A percentile compares a stretch with the other conserved stretches of the same genome.
Conservation (phyloP, 2,888 invertebrate genomes). For the Dione vanillae region DNA sequence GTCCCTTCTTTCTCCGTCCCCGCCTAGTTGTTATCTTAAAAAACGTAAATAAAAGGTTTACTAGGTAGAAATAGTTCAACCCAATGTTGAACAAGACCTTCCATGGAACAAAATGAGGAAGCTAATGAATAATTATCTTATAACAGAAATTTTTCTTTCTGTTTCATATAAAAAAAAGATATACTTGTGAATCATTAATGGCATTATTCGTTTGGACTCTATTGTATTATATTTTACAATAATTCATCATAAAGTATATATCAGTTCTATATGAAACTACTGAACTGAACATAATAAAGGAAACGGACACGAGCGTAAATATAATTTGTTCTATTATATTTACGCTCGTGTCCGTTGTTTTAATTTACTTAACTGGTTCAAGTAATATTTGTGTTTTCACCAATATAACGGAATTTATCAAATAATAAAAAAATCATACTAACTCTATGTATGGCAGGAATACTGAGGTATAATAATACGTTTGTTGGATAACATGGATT, state of each 20-base stretch:
- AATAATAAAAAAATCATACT: not conserved
- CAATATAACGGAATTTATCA: not conserved
- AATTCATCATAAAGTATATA: not conserved
- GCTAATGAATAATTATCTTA: too few species aligned
- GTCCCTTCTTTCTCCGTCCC: too few species aligned
- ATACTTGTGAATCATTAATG: too few species aligned
- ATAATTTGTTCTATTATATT: constrained; percentile 6
- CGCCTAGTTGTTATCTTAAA: too few species aligned
- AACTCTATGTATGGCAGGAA: not conserved
- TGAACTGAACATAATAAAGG: not conserved
- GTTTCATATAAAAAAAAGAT: too few species aligned
- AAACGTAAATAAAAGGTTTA: too few species aligned
- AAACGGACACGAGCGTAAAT: too few species aligned
- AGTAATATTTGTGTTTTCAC: not conserved
- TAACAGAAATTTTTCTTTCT: too few species aligned
- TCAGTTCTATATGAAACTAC: constrained; percentile 1
- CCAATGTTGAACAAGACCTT: too few species aligned
- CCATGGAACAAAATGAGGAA: too few species aligned
- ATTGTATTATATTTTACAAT: not conserved
- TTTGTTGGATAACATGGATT: too few species aligned
- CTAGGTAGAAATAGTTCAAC: too few species aligned
- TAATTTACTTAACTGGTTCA: constrained; percentile 5
- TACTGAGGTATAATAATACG: not conserved
- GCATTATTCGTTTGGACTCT: not conserved
- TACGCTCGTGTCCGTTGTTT: not conserved